Evolutionary conservation across 2,797 vertebrate genomes (phyloP).

Genomic region (Sebastes taczanowskii): DNA sequence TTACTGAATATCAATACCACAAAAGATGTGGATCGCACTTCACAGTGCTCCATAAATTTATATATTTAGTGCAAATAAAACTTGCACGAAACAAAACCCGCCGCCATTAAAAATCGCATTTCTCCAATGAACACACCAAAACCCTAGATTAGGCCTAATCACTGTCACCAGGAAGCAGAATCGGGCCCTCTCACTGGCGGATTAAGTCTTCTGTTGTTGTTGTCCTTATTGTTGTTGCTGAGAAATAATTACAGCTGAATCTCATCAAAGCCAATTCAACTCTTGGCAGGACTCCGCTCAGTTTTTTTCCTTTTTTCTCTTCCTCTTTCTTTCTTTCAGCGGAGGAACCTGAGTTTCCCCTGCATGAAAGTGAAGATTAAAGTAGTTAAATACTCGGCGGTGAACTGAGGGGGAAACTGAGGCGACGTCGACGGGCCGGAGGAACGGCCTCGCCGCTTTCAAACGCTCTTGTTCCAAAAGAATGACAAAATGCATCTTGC

Average conservation of each 20-base stretch:
- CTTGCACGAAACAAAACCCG: slow-evolving; percentile 68
- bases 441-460: slow-evolving; percentile 47
- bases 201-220: slow-evolving; percentile 86
- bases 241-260: slow-evolving; percentile 87
- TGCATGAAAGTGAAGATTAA: slow-evolving; percentile 72
- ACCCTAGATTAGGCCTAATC: slow-evolving; percentile 85
- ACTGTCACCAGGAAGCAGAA: slow-evolving; percentile 84
- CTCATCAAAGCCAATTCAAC: slow-evolving; percentile 86
- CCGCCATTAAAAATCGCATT: slow-evolving; percentile 78
- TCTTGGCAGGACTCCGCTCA: slow-evolving; percentile 78
- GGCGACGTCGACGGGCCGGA: slow-evolving; percentile 16
- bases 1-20: slow-evolving; percentile 29
- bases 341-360: slow-evolving; percentile 69
- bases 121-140: slow-evolving; percentile 82
- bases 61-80: slow-evolving; percentile 50
- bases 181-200: slow-evolving; percentile 84
- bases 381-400: slow-evolving; percentile 51
- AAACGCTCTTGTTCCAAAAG: slow-evolving; percentile 64
- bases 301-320: slow-evolving; percentile 34
- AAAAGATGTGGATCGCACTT: slow-evolving; percentile 45
- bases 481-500: slow-evolving; percentile 72
- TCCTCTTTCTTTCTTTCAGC: slow-evolving; percentile 35
- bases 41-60: slow-evolving; percentile 21
- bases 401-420: slow-evolving; percentile 51
- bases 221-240: slow-evolving; percentile 84